Evolutionary conservation across 2,888 invertebrate species (phyloP), one percentile per base, ranked within the genome.

Genomic region (Pollenia labialis): DNA sequence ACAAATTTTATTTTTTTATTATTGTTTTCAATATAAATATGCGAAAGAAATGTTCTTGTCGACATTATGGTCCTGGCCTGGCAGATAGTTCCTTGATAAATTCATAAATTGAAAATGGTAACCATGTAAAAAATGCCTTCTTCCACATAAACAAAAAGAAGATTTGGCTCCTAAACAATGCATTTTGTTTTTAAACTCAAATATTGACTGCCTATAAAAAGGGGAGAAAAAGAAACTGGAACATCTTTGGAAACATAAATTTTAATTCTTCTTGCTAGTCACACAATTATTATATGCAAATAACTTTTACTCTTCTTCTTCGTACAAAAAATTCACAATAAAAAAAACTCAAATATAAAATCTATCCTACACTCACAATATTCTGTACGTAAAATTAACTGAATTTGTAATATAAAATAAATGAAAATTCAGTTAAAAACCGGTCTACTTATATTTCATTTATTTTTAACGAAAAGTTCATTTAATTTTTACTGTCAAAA

Each of bases 211-310:
- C 68, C 66, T 66, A 56, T 64, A 40, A 42, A 75, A 48, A 11
- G 11, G 42, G 42, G n/a, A 10, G 10, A 32, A 44, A 18, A 32
- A 6, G 32, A 56, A 56, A 58, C 58, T 48, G 18, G 10, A 6
- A 18, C 32, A 68, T 69, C 58, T 50, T 23, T 58, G 58, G 50
- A 77, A 40, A 77, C 50, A 66, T 12, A 16, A 48, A 68, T 46
- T 66, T 48, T 48, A 16, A 32, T 32, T 32, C 32, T n/a, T 64
- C 54, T n/a, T 54, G 54, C 16, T 48, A 77, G 56, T 58, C 46
- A 40, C 23, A 42, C 68, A 69, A 69, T 79, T 69, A 60, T 60
- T 69, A 50, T 42, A 79, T 79, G 79, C 79, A 79, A 79, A 79
- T 79, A 58, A 56, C 40, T 68, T 77, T 68, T 9, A 58, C 40